phyloP scores from a whole-genome alignment of 1,140 invertebrate species.

The Scaptodrosophila lebanonensis region DNA sequence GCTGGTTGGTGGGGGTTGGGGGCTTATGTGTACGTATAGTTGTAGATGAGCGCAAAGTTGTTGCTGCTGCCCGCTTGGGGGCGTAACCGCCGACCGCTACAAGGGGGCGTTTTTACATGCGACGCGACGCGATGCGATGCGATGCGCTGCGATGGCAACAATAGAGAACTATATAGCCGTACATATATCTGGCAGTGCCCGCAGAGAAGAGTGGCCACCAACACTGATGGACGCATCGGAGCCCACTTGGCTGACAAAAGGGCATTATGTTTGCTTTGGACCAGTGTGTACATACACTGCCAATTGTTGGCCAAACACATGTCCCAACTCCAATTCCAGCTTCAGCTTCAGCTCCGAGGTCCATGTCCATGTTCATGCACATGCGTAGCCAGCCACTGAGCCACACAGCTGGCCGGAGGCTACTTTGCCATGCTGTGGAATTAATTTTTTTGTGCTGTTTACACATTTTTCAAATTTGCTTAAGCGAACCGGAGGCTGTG shows the following conservation, averaged over 20 bases:
- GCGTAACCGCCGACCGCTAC: conserved; percentile 58
- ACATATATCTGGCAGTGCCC: no score
- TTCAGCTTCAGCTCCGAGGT: no score
- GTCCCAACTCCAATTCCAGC: no score
- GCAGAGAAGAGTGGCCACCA: no score
- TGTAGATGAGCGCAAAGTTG: not conserved
- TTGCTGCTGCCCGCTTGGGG: conserved; percentile 20
- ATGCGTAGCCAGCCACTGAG: no score
- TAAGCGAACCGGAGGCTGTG: not conserved
- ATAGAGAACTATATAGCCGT: no score
- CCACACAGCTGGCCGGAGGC: conserved; percentile 31
- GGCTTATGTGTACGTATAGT: conserved; percentile 10
- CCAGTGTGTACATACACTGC: not conserved
- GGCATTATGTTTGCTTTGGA: conserved; percentile 60
- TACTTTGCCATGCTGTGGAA: conserved; percentile 18
- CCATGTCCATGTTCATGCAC: conserved; percentile 42
- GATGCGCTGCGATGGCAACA: conserved; percentile 18
- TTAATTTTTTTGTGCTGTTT: conserved; percentile 36
- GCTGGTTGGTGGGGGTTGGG: no score
- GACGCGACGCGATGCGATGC: conserved; percentile 22
- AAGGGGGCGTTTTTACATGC: conserved; percentile 53
- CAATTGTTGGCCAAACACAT: conserved; percentile 4
- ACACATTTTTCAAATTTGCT: conserved; percentile 23
- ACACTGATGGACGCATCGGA: not conserved
- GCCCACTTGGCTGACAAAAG: conserved; percentile 34